Evolutionary conservation across 2,797 vertebrate species (phyloP).

Genomic region (Myotis planiceps): DNA sequence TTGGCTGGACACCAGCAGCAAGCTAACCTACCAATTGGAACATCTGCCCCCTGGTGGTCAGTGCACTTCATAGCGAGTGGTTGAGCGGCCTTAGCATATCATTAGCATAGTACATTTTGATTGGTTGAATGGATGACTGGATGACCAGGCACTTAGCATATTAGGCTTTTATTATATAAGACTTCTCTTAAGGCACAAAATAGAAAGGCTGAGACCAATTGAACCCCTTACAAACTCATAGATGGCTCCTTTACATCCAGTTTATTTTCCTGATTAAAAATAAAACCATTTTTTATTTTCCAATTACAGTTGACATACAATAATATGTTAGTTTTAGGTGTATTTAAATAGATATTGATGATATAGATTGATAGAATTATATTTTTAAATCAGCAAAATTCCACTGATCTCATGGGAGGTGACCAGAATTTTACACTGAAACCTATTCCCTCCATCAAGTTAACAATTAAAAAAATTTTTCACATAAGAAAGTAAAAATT

Average conservation of each 20-base stretch:
- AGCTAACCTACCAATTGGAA: no score
- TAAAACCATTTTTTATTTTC: not conserved
- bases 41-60: no score
- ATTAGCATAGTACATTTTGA: no score
- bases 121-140: no score
- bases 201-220: not conserved
- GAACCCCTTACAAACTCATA: not conserved
- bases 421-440: not conserved
- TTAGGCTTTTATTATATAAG: no score
- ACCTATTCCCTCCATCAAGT: not conserved
- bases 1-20: no score
- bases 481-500: slow-evolving; percentile 20
- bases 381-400: not conserved
- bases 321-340: not conserved
- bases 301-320: not conserved
- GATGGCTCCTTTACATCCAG: not conserved
- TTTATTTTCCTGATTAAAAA: not conserved
- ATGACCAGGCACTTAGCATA: no score
- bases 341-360: not conserved
- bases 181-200: not conserved
- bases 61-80: no score
- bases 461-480: not conserved
- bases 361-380: not conserved
- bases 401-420: not conserved
- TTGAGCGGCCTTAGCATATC: no score